Base-by-base conservation (phyloP, 1,140 invertebrate genomes). In the Sycophaga agraensis region DNA sequence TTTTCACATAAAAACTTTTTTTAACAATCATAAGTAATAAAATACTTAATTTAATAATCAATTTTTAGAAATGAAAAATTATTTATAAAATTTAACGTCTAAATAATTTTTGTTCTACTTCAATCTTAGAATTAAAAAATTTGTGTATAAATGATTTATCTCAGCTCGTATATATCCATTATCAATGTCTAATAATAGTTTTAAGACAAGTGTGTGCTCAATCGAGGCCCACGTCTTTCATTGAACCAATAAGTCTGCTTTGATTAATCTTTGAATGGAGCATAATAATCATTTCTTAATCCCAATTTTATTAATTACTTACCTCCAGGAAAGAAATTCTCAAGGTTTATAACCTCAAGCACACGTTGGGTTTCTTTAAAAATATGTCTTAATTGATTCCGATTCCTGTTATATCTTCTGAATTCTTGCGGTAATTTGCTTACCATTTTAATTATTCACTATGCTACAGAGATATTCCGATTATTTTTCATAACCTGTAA, bases 321-420 rank as follows among this genome's bases (percentile, higher is more conserved):
- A 90, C 89, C 86, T 76, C 81, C 83, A 40, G 84, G 82, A 67
- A 89, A 83, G 49, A 88, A 83, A 56, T 84, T 84, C 69, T 82
- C 82, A 51, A 81, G 74, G 40, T 82, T 84, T 60, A 90, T 88
- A 50, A 88, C 83, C 60, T 86, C 82, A 45, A 91, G 78, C 7
- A 86, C 83, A 64, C 81, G 79, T 67, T 85, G 82, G 2, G 90
- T 91, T 73, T 91, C 88, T 7, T 82, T 82, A 39, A 90, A 81
- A 49, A 90, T 84, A 31, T 84, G 76, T 40, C 77, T 69, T 12
- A 87, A 69, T 9, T 85, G 80, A 66, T 78, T 76, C 16, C 80
- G 68, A 68, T 85, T 79, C 28, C 79, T 68, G 19, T 80, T 75
- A 64, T 85, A 86, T 61, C 77, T 81, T 46, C 78, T 75, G 61